Evolutionary conservation across 2,888 invertebrate genomes (phyloP).

Genomic region (Teinopalpus imperialis): DNA sequence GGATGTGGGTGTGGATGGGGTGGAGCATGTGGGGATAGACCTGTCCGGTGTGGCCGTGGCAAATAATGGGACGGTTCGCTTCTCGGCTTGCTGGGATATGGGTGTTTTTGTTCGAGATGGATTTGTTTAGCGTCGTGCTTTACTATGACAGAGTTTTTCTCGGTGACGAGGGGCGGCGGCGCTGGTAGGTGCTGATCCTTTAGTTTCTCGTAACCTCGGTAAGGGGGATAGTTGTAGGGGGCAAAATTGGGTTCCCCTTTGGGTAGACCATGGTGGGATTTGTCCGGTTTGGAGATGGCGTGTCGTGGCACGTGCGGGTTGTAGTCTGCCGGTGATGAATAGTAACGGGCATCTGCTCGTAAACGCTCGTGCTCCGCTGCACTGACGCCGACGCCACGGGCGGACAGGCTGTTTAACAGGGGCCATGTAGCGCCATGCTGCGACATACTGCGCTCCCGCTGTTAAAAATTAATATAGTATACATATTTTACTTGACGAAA

Average conservation of each 20-base stretch:
- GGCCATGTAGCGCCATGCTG: constrained; percentile 79
- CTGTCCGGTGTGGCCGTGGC: constrained; percentile 70
- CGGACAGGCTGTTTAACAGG: constrained; percentile 68
- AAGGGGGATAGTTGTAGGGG: constrained; percentile 85
- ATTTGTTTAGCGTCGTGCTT: constrained; percentile 88
- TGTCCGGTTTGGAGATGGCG: constrained; percentile 60
- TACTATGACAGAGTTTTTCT: constrained; percentile 90
- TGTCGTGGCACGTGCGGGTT: constrained; percentile 59
- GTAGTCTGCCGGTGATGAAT: constrained; percentile 46
- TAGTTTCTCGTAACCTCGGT: constrained; percentile 82
- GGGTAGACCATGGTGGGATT: constrained; percentile 62
- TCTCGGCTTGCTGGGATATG: constrained; percentile 82
- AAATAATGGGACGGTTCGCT: constrained; percentile 82
- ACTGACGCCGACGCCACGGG: constrained; percentile 40
- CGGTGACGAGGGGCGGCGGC: constrained; percentile 85
- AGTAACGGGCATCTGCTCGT: constrained; percentile 52
- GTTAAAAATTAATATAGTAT: too few relatives aligned
- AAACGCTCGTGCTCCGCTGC: constrained; percentile 50
- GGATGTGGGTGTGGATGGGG: constrained; percentile 72
- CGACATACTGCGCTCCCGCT: constrained; percentile 78
- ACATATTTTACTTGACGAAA: too few relatives aligned
- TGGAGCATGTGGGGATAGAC: constrained; percentile 79
- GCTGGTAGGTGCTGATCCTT: constrained; percentile 84
- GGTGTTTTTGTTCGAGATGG: constrained; percentile 81
- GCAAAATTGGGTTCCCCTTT: constrained; percentile 87